phyloP scores from a whole-genome alignment of 1,140 invertebrate species.

The Conus betulinus region DNA sequence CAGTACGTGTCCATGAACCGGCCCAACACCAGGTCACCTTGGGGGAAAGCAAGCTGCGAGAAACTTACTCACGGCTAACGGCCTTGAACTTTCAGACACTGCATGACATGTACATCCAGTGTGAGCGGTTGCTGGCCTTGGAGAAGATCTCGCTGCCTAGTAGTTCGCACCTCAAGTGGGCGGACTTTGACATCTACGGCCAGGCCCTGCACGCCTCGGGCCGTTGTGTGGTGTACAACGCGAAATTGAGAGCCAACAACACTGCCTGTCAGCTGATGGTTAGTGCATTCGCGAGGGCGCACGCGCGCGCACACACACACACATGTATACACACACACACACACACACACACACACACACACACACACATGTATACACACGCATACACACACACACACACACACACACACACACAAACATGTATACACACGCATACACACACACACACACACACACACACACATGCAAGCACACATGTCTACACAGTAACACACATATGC shows the following conservation, averaged over 20 bases:
- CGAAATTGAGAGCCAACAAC: slow-evolving; percentile 59
- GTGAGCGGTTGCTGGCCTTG: slow-evolving; percentile 61
- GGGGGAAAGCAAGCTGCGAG: slow-evolving; percentile 62
- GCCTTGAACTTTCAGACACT: slow-evolving; percentile 63
- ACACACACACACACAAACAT: too few species aligned
- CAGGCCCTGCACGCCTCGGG: slow-evolving; percentile 68
- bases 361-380: too few species aligned
- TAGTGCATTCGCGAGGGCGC: slow-evolving; percentile 5
- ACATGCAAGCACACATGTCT: too few species aligned
- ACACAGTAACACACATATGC: too few species aligned
- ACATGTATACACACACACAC: too few species aligned
- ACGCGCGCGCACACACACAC: too few species aligned
- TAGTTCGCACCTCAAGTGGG: slow-evolving; percentile 59
- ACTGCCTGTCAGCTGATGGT: slow-evolving; percentile 68
- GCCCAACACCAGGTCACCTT: slow-evolving; percentile 60
- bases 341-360: too few species aligned
- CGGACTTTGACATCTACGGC: slow-evolving; percentile 68
- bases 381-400: too few species aligned
- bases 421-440: too few species aligned
- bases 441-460: too few species aligned
- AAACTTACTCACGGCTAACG: slow-evolving; percentile 64
- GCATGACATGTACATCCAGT: slow-evolving; percentile 67
- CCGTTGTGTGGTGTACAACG: slow-evolving; percentile 68
- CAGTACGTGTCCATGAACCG: slow-evolving; percentile 72
- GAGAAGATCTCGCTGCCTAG: slow-evolving; percentile 47